A percentile compares a stretch with the other conserved stretches of the same genome.
phyloP scores from a whole-genome alignment of 2,888 invertebrate genomes.

The Timema cristinae region DNA sequence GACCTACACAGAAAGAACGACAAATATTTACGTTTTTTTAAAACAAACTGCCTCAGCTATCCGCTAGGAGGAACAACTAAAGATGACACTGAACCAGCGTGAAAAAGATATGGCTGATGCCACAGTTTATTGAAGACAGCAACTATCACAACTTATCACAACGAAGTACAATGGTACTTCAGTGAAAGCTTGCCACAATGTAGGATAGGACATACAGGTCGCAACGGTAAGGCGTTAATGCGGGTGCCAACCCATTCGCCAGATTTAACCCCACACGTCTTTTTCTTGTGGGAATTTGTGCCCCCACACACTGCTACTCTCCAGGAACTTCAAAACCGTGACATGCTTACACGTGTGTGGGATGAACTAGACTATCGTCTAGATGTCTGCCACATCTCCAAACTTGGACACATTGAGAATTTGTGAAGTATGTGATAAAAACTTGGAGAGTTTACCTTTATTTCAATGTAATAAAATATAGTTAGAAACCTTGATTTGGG shows the following conservation, averaged over 20 bases:
- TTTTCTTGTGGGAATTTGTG: slow-evolving; percentile 12
- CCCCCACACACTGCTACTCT: background rate
- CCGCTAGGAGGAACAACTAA: too few species aligned
- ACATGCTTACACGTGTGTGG: background rate
- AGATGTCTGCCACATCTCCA: background rate
- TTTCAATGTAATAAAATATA: background rate
- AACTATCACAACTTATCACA: slow-evolving; percentile 1
- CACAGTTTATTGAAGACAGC: background rate
- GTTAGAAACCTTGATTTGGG: too few species aligned
- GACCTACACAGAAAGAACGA: too few species aligned
- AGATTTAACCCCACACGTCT: background rate
- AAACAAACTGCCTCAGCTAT: too few species aligned
- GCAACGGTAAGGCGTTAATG: background rate
- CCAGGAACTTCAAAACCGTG: background rate
- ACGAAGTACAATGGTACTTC: background rate
- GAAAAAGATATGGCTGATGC: slow-evolving; percentile 7
- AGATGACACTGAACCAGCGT: background rate
- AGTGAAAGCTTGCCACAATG: slow-evolving; percentile 1
- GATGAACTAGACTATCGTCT: background rate
- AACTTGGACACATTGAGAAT: background rate
- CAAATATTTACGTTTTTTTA: too few species aligned
- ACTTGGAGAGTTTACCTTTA: background rate
- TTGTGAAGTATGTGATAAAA: background rate
- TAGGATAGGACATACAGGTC: background rate
- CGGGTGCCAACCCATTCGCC: background rate